These are phyloP conservation scores for Clarias macrocephalus DNA, from an alignment of 2,113 vertebrate species.

Conservation along the genomic window DNA sequence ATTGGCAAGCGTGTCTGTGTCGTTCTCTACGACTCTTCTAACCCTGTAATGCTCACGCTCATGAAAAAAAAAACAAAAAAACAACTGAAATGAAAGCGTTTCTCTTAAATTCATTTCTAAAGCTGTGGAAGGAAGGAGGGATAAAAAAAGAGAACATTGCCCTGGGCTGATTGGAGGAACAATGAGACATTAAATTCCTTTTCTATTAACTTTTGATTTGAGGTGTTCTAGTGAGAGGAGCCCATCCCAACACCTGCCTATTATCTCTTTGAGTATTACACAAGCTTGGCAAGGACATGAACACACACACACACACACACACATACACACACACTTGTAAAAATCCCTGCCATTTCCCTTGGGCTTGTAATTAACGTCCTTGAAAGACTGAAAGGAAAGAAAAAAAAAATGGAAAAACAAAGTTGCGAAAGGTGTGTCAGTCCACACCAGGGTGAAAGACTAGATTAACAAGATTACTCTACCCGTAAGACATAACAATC, in stretches of 20 bases:
- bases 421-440: slow-evolving; percentile 11
- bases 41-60: neutral
- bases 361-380: slow-evolving; percentile 42
- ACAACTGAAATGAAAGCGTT: slow-evolving; percentile 40
- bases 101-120: slow-evolving; percentile 63
- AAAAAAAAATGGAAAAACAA: slow-evolving; percentile 20
- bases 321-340: slow-evolving; percentile 29
- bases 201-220: slow-evolving; percentile 77
- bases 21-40: slow-evolving; percentile 6
- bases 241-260: slow-evolving; percentile 78
- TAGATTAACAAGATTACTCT: neutral
- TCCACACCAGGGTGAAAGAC: neutral
- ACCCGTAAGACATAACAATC: neutral
- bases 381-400: neutral
- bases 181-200: slow-evolving; percentile 77
- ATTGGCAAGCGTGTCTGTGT: slow-evolving; percentile 11
- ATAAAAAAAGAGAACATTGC: slow-evolving; percentile 58
- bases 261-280: slow-evolving; percentile 78
- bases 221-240: slow-evolving; percentile 72
- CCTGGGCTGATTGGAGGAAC: slow-evolving; percentile 72
- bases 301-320: slow-evolving; percentile 45
- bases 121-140: slow-evolving; percentile 47
- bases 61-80: slow-evolving; percentile 40
- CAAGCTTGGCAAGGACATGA: slow-evolving; percentile 74
- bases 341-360: slow-evolving; percentile 46